Percentiles rank a stretch among this genome's conserved stretches.
phyloP scores from a whole-genome alignment of 2,113 vertebrate genomes.

The Struthidea cinerea region DNA sequence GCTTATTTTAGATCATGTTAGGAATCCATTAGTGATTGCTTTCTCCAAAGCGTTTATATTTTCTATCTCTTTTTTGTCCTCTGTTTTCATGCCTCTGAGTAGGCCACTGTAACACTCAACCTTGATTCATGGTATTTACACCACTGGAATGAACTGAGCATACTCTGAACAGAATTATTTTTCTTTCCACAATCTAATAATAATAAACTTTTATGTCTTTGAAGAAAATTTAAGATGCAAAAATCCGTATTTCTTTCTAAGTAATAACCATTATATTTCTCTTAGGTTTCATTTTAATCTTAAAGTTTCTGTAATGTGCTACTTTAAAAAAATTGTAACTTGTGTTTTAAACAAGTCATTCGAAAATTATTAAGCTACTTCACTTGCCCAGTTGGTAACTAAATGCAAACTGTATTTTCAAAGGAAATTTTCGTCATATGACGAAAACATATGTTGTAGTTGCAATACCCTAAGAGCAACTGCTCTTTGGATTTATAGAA shows the following conservation, averaged over 20 bases:
- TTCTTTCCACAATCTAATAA: not conserved
- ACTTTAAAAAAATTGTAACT: not conserved
- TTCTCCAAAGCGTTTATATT: not conserved
- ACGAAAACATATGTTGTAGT: not conserved
- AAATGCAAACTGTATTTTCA: not conserved
- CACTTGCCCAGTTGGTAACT: not conserved
- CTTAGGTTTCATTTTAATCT: not conserved
- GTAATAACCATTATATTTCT: fast-evolving
- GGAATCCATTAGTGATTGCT: not conserved
- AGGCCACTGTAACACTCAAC: not conserved
- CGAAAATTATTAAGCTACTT: not conserved
- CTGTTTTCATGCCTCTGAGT: not conserved
- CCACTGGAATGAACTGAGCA: not conserved
- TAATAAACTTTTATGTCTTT: not conserved
- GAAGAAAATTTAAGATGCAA: not conserved
- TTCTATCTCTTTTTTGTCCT: not conserved
- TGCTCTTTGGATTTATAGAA: not conserved
- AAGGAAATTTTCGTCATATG: too few species aligned
- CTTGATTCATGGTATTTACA: not conserved
- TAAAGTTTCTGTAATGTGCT: not conserved
- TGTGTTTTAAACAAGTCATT: not conserved
- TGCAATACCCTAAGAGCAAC: not conserved
- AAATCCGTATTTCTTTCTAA: not conserved
- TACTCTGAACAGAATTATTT: not conserved
- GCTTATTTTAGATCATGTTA: not conserved